Conservation (phyloP, 2,797 vertebrate species). For the Premnoplex brunnescens region DNA sequence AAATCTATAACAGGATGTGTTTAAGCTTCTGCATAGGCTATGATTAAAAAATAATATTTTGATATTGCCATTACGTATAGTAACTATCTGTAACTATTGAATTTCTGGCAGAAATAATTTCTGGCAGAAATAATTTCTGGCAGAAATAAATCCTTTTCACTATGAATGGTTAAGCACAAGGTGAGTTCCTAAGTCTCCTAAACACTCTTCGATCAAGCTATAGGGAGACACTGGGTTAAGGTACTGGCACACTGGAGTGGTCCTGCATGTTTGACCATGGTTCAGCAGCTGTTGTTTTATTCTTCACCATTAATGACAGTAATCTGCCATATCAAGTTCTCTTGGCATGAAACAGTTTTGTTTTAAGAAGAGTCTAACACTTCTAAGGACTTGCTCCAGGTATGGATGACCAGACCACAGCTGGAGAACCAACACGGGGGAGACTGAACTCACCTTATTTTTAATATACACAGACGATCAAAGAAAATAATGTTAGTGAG, state of each 20-base stretch:
- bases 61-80: background rate
- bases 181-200: background rate
- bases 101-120: background rate
- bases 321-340: background rate
- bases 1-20: background rate
- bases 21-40: background rate
- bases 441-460: background rate
- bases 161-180: background rate
- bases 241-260: background rate
- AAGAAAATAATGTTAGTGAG: background rate
- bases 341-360: background rate
- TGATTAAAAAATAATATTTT: background rate
- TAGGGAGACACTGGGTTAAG: background rate
- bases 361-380: background rate
- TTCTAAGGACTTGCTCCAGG: background rate
- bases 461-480: background rate
- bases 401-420: background rate
- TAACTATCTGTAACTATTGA: background rate
- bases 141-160: background rate
- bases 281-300: background rate
- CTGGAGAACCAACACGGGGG: background rate
- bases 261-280: background rate
- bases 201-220: background rate
- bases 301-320: background rate
- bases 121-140: background rate